Evolutionary conservation across 2,113 vertebrate genomes (phyloP).

Genomic region (Gasterosteus nipponicus): DNA sequence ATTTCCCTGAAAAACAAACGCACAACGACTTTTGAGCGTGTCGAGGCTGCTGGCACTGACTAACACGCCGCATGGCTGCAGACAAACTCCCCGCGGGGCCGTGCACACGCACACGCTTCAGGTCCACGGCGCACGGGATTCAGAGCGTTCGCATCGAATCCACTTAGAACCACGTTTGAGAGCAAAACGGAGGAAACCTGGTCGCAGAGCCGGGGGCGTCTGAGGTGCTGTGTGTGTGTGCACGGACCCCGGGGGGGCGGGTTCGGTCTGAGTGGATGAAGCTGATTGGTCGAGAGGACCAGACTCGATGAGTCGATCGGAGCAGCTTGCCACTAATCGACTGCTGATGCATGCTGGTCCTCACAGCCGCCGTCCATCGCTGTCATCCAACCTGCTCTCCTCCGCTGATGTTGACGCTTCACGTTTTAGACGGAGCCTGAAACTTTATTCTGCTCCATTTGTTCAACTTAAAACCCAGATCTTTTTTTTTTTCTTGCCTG

Average conservation of each 20-base stretch:
- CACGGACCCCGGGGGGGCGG: constrained; percentile 43
- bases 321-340: constrained; percentile 70
- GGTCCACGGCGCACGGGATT: too few species aligned
- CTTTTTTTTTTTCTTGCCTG: not conserved
- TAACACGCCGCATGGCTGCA: constrained; percentile 67
- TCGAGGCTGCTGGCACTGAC: constrained; percentile 85
- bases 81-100: constrained; percentile 20
- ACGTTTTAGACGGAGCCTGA: not conserved
- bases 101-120: constrained; percentile 36
- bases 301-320: constrained; percentile 41
- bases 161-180: too few species aligned
- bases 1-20: constrained; percentile 12
- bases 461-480: not conserved
- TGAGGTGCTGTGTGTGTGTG: constrained; percentile 27
- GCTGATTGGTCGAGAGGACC: constrained; percentile 44
- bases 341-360: constrained; percentile 60
- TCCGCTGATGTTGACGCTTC: constrained; percentile 3
- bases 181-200: too few species aligned
- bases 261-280: constrained; percentile 39
- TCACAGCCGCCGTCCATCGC: constrained; percentile 29
- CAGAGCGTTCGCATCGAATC: too few species aligned
- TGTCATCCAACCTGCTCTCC: not conserved
- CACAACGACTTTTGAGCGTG: constrained; percentile 55
- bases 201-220: too few species aligned
- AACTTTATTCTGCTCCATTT: constrained; percentile 25